These are phyloP conservation scores for Chionoecetes opilio DNA, from an alignment of 1,140 invertebrate genomes.

Conservation along the genomic window DNA sequence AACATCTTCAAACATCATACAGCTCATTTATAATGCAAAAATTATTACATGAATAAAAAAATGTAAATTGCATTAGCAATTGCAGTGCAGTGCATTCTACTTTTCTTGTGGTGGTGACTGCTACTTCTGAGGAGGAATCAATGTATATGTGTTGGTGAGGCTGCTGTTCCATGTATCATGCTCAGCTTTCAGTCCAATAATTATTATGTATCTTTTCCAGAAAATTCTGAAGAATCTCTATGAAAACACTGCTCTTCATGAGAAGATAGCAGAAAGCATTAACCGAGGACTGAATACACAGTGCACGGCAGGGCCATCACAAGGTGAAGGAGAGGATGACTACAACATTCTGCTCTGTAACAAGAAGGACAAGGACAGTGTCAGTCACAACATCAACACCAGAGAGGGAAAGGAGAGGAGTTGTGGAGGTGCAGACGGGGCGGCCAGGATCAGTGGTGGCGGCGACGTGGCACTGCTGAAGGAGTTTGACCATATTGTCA, in stretches of 20 bases:
- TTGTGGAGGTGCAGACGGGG: background rate
- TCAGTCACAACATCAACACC: background rate
- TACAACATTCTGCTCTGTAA: background rate
- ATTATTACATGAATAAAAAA: background rate
- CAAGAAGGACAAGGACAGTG: background rate
- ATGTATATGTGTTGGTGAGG: no score
- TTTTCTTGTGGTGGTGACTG: no score
- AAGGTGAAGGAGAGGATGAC: background rate
- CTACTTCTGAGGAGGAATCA: no score
- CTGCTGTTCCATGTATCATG: background rate
- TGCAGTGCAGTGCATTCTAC: no score
- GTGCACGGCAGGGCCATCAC: background rate
- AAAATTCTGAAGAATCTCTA: conserved; percentile 73
- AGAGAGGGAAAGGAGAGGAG: background rate
- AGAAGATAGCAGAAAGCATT: conserved; percentile 73
- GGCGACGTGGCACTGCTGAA: conserved; percentile 57
- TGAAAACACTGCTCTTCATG: conserved; percentile 75
- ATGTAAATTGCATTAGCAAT: background rate
- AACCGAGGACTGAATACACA: conserved; percentile 60
- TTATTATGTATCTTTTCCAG: conserved; percentile 57
- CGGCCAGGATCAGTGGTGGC: background rate
- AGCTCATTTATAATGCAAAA: no score
- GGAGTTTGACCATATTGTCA: conserved; percentile 70
- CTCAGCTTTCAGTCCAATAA: background rate
- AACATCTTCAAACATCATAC: no score